Percentiles rank a stretch among this genome's conserved stretches.
These are phyloP conservation scores for Thermophis baileyi DNA, from an alignment of 2,113 vertebrate species.

Conservation along the genomic window DNA sequence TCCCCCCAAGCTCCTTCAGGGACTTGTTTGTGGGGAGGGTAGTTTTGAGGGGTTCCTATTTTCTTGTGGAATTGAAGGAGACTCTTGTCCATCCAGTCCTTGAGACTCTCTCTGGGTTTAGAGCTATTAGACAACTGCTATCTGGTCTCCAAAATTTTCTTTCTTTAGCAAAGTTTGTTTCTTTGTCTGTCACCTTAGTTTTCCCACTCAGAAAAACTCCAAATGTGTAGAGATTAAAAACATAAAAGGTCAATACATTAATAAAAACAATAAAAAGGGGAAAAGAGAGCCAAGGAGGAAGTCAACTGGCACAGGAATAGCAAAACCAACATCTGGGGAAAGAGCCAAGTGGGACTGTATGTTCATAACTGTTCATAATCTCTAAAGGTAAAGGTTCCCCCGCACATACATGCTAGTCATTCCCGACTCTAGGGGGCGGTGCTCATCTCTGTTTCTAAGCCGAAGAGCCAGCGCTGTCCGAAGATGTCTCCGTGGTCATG, in stretches of 20 bases:
- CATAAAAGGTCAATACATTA: background rate
- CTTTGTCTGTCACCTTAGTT: background rate
- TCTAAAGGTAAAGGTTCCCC: background rate
- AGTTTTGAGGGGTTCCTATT: background rate
- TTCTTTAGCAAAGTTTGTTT: background rate
- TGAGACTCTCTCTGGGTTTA: background rate
- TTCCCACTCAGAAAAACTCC: background rate
- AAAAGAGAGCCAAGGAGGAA: background rate
- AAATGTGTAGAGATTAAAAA: background rate
- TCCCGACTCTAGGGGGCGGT: no score
- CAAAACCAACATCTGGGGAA: background rate
- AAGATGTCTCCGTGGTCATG: no score
- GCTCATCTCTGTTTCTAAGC: no score
- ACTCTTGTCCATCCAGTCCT: background rate
- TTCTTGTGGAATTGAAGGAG: background rate
- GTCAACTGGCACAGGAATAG: background rate
- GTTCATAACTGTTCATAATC: background rate
- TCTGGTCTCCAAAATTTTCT: background rate
- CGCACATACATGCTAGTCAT: no score
- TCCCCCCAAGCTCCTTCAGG: background rate
- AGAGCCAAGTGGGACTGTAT: background rate
- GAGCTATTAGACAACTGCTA: background rate
- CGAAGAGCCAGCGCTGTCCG: no score
- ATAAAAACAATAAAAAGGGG: background rate
- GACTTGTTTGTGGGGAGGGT: background rate